phyloP scores from a whole-genome alignment of 2,797 vertebrate species.

The Chiroxiphia lanceolata region DNA sequence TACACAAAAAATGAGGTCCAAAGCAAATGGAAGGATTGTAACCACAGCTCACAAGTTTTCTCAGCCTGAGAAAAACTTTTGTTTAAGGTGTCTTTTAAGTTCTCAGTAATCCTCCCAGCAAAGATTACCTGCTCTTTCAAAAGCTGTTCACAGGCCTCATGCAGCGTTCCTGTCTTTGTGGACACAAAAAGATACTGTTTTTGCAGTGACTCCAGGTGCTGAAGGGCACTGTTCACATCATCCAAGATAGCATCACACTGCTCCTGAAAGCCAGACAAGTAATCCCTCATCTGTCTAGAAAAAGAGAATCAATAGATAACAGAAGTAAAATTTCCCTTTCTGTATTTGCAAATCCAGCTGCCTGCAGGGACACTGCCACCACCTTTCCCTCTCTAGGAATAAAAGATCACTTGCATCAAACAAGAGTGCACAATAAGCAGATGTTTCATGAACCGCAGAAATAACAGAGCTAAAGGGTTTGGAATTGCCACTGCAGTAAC shows the following conservation, averaged over 20 bases:
- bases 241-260: conserved; percentile 92
- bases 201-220: conserved; percentile 92
- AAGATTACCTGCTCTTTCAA: conserved; percentile 92
- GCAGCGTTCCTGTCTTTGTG: conserved; percentile 93
- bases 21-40: not conserved
- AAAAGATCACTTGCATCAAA: not conserved
- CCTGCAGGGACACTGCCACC: not conserved
- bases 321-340: conserved; percentile 57
- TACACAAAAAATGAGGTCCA: not conserved
- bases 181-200: conserved; percentile 98
- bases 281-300: conserved; percentile 89
- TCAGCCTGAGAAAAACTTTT: not conserved
- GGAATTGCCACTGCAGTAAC: not conserved
- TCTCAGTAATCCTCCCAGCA: not conserved
- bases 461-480: not conserved
- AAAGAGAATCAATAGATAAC: conserved; percentile 67
- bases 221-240: conserved; percentile 89
- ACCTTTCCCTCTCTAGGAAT: not conserved
- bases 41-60: not conserved
- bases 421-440: not conserved
- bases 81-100: not conserved
- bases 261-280: conserved; percentile 92
- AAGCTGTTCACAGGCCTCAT: conserved; percentile 96
- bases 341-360: not conserved
- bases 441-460: not conserved